Percentiles rank a stretch among this genome's conserved stretches.
Conservation (phyloP, 2,888 invertebrate species). For the Tinea trinotella region DNA sequence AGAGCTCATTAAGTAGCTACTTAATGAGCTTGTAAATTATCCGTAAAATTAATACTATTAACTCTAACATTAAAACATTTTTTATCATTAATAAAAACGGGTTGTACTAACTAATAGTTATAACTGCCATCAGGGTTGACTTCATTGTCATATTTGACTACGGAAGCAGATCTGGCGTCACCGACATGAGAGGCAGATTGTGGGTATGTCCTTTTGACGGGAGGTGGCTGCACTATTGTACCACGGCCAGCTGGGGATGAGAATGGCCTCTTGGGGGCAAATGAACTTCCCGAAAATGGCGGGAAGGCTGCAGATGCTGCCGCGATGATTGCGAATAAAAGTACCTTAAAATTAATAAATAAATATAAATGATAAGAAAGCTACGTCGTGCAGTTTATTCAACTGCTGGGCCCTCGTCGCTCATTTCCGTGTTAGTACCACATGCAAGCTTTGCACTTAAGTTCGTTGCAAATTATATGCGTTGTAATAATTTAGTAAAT, state of each 20-base stretch:
- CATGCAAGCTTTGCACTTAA: no score
- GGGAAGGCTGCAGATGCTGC: slow-evolving; percentile 23
- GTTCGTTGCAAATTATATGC: no score
- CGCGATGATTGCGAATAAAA: slow-evolving; percentile 22
- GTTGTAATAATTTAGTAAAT: no score
- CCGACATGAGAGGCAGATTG: background rate
- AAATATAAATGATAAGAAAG: background rate
- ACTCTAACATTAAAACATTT: no score
- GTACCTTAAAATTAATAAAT: background rate
- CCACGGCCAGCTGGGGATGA: slow-evolving; percentile 31
- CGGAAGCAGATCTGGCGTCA: slow-evolving; percentile 39
- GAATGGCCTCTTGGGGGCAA: slow-evolving; percentile 20
- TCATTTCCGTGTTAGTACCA: no score
- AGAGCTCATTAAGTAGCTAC: no score
- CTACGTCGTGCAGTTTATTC: no score
- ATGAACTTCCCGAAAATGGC: no score
- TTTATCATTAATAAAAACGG: no score
- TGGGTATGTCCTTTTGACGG: slow-evolving; percentile 16
- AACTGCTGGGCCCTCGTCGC: no score
- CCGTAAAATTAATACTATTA: no score
- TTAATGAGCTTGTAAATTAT: no score
- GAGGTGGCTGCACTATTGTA: slow-evolving; percentile 3
- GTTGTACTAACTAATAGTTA: slow-evolving; percentile 59
- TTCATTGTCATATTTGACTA: slow-evolving; percentile 49
- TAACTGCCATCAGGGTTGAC: slow-evolving; percentile 61